A percentile compares a stretch with the other conserved stretches of the same genome.
phyloP scores from a whole-genome alignment of 1,140 invertebrate genomes.

The Hestina assimilis region DNA sequence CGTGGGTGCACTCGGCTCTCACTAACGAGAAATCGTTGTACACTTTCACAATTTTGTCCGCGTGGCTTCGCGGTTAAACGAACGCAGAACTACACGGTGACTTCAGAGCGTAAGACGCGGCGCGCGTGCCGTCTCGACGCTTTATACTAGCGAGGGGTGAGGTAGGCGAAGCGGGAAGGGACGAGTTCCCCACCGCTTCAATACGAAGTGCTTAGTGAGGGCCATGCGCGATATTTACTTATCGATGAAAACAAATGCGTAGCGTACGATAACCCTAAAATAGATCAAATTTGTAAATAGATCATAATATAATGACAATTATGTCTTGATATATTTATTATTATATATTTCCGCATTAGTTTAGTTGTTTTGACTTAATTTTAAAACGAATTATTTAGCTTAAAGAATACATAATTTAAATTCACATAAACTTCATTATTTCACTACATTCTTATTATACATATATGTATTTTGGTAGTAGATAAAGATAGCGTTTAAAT shows the following conservation, averaged over 20 bases:
- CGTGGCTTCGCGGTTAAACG: constrained; percentile 45
- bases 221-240: constrained; percentile 15
- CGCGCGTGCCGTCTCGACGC: constrained; percentile 50
- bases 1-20: constrained; percentile 46
- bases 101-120: constrained; percentile 61
- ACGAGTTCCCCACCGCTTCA: constrained; percentile 33
- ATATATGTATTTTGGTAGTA: too few relatives aligned
- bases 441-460: too few relatives aligned
- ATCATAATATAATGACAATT: neutral
- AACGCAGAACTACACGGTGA: constrained; percentile 48
- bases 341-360: neutral
- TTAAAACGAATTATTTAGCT: too few relatives aligned
- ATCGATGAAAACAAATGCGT: constrained; percentile 11
- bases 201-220: constrained; percentile 48
- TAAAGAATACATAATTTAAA: too few relatives aligned
- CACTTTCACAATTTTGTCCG: constrained; percentile 74
- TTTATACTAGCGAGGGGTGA: constrained; percentile 51
- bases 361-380: neutral
- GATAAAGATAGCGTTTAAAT: too few relatives aligned
- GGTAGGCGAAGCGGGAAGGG: constrained; percentile 27
- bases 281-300: neutral
- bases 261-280: neutral
- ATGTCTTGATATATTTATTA: neutral
- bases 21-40: constrained; percentile 63
- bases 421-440: too few relatives aligned